phyloP scores from a whole-genome alignment of 2,113 vertebrate genomes.

The Cairina moschata region DNA sequence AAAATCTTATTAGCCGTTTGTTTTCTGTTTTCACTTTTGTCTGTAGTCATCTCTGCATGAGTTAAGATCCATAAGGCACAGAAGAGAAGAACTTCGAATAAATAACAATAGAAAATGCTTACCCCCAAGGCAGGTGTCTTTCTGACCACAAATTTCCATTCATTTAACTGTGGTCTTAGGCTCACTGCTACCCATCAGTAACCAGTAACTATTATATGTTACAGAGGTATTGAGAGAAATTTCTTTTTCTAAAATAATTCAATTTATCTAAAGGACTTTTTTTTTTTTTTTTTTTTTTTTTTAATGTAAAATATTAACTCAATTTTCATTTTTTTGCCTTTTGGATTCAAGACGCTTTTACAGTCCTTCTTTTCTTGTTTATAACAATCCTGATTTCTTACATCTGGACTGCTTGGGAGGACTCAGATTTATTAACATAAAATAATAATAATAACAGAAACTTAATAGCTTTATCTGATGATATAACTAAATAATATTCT shows the following conservation, averaged over 20 bases:
- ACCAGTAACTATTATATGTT: neutral
- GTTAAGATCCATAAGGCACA: neutral
- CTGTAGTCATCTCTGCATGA: neutral
- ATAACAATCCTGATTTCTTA: neutral
- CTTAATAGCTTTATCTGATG: neutral
- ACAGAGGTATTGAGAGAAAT: neutral
- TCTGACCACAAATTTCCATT: neutral
- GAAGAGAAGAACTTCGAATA: neutral
- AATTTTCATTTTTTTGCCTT: neutral
- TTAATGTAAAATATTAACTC: neutral
- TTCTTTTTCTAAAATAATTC: neutral
- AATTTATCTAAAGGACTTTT: neutral
- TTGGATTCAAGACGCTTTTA: neutral
- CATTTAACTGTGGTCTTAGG: neutral
- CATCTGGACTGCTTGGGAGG: fast-evolving
- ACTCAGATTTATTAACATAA: neutral
- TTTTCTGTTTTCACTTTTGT: neutral
- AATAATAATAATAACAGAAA: neutral
- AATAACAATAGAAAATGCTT: neutral
- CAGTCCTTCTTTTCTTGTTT: neutral
- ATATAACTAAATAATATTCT: neutral
- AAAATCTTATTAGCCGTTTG: neutral
- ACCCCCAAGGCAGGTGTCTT: neutral
- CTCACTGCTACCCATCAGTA: neutral
- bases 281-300: too few relatives aligned